Conservation (phyloP, 2,797 vertebrate genomes). For the Phataginus tetradactyla region DNA sequence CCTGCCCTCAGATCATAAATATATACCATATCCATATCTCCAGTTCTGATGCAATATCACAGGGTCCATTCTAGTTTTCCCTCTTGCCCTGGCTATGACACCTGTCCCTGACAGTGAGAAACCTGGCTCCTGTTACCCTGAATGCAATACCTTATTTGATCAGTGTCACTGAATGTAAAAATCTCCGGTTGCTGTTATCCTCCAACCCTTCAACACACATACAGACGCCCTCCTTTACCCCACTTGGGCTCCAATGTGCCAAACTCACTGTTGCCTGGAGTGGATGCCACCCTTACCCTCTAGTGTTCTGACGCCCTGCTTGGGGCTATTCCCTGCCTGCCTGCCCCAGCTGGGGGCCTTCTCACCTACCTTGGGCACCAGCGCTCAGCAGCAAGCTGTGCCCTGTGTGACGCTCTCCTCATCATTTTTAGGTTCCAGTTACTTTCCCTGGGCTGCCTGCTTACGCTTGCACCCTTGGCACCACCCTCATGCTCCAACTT, state of each 20-base stretch:
- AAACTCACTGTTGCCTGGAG: not conserved
- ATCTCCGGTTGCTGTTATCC: not conserved
- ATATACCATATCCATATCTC: not conserved
- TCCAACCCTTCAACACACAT: too few species aligned
- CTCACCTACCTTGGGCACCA: not conserved
- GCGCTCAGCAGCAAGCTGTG: not conserved
- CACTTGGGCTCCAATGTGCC: not conserved
- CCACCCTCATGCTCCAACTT: not conserved
- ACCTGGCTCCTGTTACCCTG: not conserved
- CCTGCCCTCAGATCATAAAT: not conserved
- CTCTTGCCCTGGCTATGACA: not conserved
- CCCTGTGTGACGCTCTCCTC: not conserved
- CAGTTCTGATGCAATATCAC: not conserved
- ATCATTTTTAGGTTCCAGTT: not conserved
- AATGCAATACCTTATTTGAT: not conserved
- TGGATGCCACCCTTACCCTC: not conserved
- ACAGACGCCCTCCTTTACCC: not conserved
- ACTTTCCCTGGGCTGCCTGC: not conserved
- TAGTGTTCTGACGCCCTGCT: not conserved
- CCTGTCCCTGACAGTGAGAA: not conserved
- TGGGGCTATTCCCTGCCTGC: not conserved
- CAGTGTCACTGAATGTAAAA: not conserved
- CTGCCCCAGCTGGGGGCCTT: not conserved
- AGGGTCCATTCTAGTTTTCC: not conserved
- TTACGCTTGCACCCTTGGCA: not conserved